Evolutionary conservation across 2,888 invertebrate species (phyloP), one percentile per base, ranked within the genome.

Genomic region (Coleophora flavipennella): DNA sequence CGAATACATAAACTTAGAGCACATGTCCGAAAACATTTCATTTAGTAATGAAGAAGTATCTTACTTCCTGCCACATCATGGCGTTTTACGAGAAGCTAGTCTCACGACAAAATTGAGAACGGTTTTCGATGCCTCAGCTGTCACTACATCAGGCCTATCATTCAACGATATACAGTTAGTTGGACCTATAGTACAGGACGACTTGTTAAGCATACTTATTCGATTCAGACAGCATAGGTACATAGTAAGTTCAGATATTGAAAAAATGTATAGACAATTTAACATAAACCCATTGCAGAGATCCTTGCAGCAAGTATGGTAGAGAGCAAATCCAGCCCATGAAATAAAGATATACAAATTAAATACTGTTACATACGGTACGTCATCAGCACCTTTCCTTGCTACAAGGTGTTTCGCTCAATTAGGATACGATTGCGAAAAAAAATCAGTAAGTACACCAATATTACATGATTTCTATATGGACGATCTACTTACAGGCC

Each of bases 401-500:
- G 53, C 52, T 0, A 51, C 49, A 0, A 27, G 57, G 9, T 55
- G 52, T 32, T 43, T 57, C 1, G 39, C 44, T 2, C 49, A 56
- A 14, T 1, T 60, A 33, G 53, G 50, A 0, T 10, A 46, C 1
- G 51, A 55, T 1, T 46, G 47, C 36, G 3, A 27, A 1, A 46
- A 55, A 26, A 10, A 28, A 1, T 34, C 29, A n/a, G 36, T 56
- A 8, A 12, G 43, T 6, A 44, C 49, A 12, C 35, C 46, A 1
- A 55, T 55, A 14, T 25, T 36, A 0, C 49, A 55, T 13, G 57
- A 59, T 28, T 54, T 53, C 36, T 57, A 57, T 39, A 50, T 56
- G 0, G 54, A 57, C 26, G 54, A 57, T 31, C 28, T 55, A 13
- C 32, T 53, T 4, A 47, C 47, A 10, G 49, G 51, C 12, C 25